Evolutionary conservation across 2,797 vertebrate species (phyloP).

Genomic region (Emydoidea blandingii): DNA sequence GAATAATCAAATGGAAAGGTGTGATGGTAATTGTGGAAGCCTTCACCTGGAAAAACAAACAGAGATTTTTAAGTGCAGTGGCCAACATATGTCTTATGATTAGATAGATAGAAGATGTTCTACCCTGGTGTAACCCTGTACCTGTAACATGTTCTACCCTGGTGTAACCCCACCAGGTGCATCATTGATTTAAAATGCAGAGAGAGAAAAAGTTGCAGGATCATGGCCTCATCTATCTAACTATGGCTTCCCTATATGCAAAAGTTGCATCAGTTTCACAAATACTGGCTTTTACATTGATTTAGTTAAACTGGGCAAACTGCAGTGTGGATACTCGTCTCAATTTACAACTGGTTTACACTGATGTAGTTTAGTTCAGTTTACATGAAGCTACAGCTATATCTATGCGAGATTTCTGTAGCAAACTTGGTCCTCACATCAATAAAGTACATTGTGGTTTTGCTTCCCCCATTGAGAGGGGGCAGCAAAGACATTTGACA

Average conservation of each 20-base stretch:
- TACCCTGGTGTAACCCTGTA: not conserved
- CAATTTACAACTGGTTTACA: not conserved
- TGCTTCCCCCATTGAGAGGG: not conserved
- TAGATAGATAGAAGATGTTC: not conserved
- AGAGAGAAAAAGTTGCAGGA: not conserved
- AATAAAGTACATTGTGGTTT: not conserved
- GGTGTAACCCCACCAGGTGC: not conserved
- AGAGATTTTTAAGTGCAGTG: not conserved
- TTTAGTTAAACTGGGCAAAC: not conserved
- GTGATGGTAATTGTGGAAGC: slow-evolving; percentile 88
- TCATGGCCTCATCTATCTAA: not conserved
- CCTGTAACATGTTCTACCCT: not conserved
- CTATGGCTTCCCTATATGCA: not conserved
- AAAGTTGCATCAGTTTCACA: not conserved
- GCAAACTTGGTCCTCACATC: not conserved
- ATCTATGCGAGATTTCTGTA: not conserved
- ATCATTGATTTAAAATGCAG: not conserved
- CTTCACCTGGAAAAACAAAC: slow-evolving; percentile 83
- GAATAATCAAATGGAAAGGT: slow-evolving; percentile 88
- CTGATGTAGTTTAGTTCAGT: not conserved
- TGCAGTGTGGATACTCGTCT: not conserved
- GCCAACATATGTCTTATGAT: not conserved
- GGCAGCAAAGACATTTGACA: not conserved
- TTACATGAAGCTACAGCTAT: not conserved
- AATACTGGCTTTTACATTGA: not conserved